A percentile compares a stretch with the other conserved stretches of the same genome.
phyloP scores from a whole-genome alignment of 2,888 invertebrate species.

The Drosophila falleni region DNA sequence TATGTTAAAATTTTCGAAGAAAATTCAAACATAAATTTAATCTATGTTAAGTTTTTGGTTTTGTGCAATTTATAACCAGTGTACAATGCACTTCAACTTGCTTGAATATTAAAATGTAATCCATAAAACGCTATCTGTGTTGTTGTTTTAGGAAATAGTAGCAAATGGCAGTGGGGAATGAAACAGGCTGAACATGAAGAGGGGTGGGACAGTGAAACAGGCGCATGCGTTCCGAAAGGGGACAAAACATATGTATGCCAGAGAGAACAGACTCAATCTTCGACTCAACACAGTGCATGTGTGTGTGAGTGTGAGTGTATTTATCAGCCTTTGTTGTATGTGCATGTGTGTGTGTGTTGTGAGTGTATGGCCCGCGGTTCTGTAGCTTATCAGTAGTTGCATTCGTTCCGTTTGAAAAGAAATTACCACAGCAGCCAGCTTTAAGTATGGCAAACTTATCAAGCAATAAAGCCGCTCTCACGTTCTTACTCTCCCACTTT shows the following conservation, averaged over 20 bases:
- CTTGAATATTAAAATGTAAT: slow-evolving; percentile 60
- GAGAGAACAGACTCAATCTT: slow-evolving; percentile 22
- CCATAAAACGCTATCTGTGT: slow-evolving; percentile 60
- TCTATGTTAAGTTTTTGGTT: not conserved
- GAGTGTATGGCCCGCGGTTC: slow-evolving; percentile 20
- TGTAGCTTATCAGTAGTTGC: slow-evolving; percentile 62
- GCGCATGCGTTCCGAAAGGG: slow-evolving; percentile 56
- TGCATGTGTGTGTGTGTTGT: slow-evolving; percentile 5
- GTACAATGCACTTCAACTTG: slow-evolving; percentile 46
- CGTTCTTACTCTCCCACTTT: not conserved
- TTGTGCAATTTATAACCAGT: slow-evolving; percentile 46
- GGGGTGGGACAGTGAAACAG: slow-evolving; percentile 18
- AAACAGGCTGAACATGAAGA: not conserved
- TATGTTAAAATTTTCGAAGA: too few species aligned
- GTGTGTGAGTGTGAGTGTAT: slow-evolving; percentile 7
- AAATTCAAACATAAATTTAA: not conserved
- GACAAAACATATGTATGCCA: slow-evolving; percentile 50
- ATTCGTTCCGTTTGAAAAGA: slow-evolving; percentile 46
- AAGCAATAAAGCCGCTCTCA: slow-evolving; percentile 12
- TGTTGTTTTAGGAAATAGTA: slow-evolving; percentile 42
- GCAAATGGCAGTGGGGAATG: slow-evolving; percentile 24
- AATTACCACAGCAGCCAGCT: slow-evolving; percentile 36
- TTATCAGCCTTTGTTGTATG: slow-evolving; percentile 38
- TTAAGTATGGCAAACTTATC: slow-evolving; percentile 35
- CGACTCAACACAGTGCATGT: slow-evolving; percentile 10